phyloP scores from a whole-genome alignment of 2,888 invertebrate genomes.

The Cheilosia scutellata region DNA sequence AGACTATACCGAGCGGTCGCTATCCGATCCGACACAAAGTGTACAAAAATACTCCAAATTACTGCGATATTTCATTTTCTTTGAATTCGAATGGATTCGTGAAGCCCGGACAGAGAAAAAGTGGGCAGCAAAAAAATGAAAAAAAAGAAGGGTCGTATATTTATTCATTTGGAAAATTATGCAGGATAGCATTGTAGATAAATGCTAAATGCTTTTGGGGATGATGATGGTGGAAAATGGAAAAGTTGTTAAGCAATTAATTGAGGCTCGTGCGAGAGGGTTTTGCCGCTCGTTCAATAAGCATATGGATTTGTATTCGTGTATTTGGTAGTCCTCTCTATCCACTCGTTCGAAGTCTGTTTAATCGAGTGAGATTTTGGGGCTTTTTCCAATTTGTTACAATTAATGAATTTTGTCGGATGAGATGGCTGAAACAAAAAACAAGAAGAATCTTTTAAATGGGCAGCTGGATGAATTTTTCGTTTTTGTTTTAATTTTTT shows the following conservation, averaged over 20 bases:
- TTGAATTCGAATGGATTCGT: conserved; percentile 54
- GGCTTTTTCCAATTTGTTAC: conserved; percentile 41
- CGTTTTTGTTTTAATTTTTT: conserved; percentile 15
- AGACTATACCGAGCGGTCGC: background rate
- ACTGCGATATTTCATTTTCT: conserved; percentile 74
- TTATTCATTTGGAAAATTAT: conserved; percentile 75
- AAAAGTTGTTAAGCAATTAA: conserved; percentile 73
- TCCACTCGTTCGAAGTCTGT: background rate
- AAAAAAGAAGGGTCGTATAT: conserved; percentile 62
- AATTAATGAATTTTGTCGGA: conserved; percentile 51
- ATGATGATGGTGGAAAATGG: conserved; percentile 54
- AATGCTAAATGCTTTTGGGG: conserved; percentile 29
- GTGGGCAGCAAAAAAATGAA: conserved; percentile 7
- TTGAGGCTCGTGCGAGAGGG: conserved; percentile 59
- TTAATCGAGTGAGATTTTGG: conserved; percentile 55
- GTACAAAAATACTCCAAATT: conserved; percentile 53
- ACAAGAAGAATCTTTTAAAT: conserved; percentile 31
- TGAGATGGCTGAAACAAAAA: background rate
- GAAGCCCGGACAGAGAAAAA: background rate
- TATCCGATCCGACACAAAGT: background rate
- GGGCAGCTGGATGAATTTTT: conserved; percentile 19
- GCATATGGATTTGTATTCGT: conserved; percentile 65
- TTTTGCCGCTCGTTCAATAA: conserved; percentile 35
- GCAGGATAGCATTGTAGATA: conserved; percentile 69
- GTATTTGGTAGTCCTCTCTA: background rate